These are phyloP conservation scores for Athalia circularis DNA, from an alignment of 2,888 invertebrate genomes.

Conservation along the genomic window DNA sequence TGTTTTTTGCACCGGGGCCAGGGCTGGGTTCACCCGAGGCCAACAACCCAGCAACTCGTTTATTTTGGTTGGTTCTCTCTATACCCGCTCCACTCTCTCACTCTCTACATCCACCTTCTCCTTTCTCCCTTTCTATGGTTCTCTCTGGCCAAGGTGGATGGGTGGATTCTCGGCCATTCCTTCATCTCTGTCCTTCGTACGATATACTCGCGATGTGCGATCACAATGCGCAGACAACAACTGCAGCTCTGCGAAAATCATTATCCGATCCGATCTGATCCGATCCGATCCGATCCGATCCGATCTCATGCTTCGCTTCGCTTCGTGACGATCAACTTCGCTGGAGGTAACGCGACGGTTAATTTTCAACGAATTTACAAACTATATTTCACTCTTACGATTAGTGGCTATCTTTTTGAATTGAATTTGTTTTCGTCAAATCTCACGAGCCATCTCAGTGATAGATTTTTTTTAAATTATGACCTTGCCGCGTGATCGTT, in stretches of 20 bases:
- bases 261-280: neutral
- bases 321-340: no score
- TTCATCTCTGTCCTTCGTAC: slow-evolving; percentile 21
- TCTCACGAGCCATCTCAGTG: no score
- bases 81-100: slow-evolving; percentile 51
- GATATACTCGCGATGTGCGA: neutral
- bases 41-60: slow-evolving; percentile 69
- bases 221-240: slow-evolving; percentile 14
- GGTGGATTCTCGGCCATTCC: slow-evolving; percentile 28
- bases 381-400: neutral
- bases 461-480: no score
- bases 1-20: slow-evolving; percentile 52
- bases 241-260: neutral
- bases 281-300: no score
- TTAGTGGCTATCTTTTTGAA: neutral
- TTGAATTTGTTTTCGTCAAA: no score
- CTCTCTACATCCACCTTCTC: neutral
- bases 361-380: neutral
- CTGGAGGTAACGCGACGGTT: no score
- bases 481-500: no score
- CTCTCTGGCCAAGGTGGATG: slow-evolving; percentile 29
- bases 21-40: slow-evolving; percentile 72
- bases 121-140: neutral
- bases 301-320: no score
- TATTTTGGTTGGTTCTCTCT: slow-evolving; percentile 67